Base-by-base conservation (phyloP, 2,113 vertebrate species). In the Apaloderma vittatum region DNA sequence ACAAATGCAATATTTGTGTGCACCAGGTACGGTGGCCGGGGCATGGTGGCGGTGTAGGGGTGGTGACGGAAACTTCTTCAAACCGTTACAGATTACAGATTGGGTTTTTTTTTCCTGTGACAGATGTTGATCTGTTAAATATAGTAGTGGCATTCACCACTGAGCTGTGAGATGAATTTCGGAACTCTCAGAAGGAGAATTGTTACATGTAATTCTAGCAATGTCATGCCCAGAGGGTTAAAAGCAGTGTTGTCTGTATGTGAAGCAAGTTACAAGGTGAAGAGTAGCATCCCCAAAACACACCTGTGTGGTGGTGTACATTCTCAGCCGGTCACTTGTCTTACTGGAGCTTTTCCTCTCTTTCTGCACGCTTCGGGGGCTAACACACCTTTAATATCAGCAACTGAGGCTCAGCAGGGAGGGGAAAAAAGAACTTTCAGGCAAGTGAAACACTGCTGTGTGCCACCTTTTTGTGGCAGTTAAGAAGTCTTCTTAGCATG, bases 1-100 rank as follows among this genome's bases (percentile, higher is more conserved):
- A 99, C 98, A 99, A 99, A 93, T 99, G 99, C 98, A 99, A 99
- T 98, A 99, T 99, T 91, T 99, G 99, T 4, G 99, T 99, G 61
- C 99, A 99, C 94, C 99, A 99, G 99, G 99, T 99, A 97, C 4
- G 90, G 73, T 11, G 2, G 63, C 26, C 55, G 29, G 29, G 36
- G 37, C 21, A 7, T 40, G 7, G 32, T 18, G 26, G 52, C 30
- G 5, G 11, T 11, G 30, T 5, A 3, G 13, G 30, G n/a, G 10
- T 66, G 48, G 11, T 23, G 34, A 23, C n/a, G 78, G 36, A 29
- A 61, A 13, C 57, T 49, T 61, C 19, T 11, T 30, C 66, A 61
- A 68, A 52, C 62, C 12, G 6, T 12, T 83, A 19, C 61, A 52
- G 19, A 8, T 23, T 55, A 48, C 29, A 72, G 76, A 9, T 26